Evolutionary conservation across 2,113 vertebrate species (phyloP).

Genomic region (Picathartes gymnocephalus): DNA sequence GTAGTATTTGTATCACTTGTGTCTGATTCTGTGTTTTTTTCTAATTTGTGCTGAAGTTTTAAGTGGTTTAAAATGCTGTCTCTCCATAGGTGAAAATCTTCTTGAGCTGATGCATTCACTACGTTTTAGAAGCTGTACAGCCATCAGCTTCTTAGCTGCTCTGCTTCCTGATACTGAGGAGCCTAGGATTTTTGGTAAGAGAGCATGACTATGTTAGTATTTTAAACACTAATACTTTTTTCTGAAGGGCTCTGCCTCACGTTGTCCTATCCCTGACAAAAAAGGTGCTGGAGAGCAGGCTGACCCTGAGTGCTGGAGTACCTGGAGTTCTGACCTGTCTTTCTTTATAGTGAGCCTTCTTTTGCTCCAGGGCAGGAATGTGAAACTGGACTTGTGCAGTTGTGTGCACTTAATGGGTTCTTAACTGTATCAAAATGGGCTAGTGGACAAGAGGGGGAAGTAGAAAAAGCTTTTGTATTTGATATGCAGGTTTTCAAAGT

Average conservation of each 20-base stretch:
- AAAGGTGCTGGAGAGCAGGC: not conserved
- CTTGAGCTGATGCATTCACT: not conserved
- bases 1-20: not conserved
- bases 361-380: not conserved
- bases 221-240: not conserved
- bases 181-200: constrained; percentile 27
- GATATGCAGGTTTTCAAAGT: not conserved
- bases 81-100: not conserved
- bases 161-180: not conserved
- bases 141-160: not conserved
- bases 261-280: not conserved
- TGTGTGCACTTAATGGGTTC: not conserved
- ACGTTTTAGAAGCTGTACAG: not conserved
- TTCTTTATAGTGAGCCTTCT: not conserved
- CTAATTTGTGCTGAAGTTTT: not conserved
- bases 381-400: not conserved
- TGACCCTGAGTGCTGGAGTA: not conserved
- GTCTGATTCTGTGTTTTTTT: not conserved
- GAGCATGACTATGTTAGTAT: not conserved
- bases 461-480: not conserved
- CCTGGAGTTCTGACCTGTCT: not conserved
- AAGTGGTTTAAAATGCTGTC: not conserved
- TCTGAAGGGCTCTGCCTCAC: not conserved
- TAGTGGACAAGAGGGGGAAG: not conserved
- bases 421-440: not conserved